Evolutionary conservation across 2,888 invertebrate species (phyloP), one percentile per base, ranked within the genome.

Genomic region (Formica aserva): DNA sequence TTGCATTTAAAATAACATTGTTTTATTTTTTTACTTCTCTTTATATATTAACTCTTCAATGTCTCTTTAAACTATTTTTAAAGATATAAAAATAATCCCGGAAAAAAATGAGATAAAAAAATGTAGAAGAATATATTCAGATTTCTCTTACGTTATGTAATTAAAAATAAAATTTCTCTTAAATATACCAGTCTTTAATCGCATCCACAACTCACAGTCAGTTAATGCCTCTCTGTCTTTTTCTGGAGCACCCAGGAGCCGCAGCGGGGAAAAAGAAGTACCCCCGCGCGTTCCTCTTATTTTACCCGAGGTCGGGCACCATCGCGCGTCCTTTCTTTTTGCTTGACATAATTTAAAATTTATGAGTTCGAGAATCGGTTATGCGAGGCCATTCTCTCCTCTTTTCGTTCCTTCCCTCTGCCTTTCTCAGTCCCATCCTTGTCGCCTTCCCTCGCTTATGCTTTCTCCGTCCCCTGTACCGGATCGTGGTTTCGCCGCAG

Each of bases 331-430:
- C 80, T 90, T 90, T 90, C 91, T 92, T 93, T 93, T 93, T 91
- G 89, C 87, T 91, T 91, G 92, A 92, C 92, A 92, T 94, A 94
- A 94, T 94, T 94, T 94, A 93, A 94, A 94, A 94, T 94, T 94
- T 94, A 93, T 94, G 93, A 94, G 93, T 92, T 94, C 93, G 92
- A 90, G 93, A 92, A 93, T 93, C 93, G 92, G 91, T 93, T 93
- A 92, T 92, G 92, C 91, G 91, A 89, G 87, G 85, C 87, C 78
- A 52, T 32, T 84, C 83, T 62, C 77, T 83, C 82, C 84, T 85
- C 45, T 77, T 76, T 63, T 65, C 48, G 0, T 66, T 77, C 87
- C 52, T 75, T 77, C 76, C 74, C 77, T 69, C 86, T 77, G 15
- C 80, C 75, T 86, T 71, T 62, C 15, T 15, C 15, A 32, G 81